Conservation (phyloP, 2,113 vertebrate genomes). For the Scolopax mira region DNA sequence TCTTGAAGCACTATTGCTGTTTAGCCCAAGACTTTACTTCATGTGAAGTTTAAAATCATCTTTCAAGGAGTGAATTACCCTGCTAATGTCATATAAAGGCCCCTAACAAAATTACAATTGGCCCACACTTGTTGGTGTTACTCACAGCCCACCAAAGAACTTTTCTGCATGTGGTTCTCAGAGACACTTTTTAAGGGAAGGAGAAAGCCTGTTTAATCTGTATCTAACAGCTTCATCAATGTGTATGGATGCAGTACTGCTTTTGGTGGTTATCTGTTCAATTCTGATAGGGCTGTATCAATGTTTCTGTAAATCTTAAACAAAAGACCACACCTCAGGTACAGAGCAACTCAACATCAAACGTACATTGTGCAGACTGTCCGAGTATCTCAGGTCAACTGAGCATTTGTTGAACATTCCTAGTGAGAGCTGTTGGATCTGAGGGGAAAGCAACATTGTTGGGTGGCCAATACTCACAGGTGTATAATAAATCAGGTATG, state of each 20-base stretch:
- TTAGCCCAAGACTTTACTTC: background rate
- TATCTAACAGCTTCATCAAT: background rate
- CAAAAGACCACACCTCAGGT: background rate
- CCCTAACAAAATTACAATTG: background rate
- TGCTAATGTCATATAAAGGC: background rate
- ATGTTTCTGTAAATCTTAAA: background rate
- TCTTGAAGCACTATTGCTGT: background rate
- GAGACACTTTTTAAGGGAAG: background rate
- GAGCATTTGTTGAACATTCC: background rate
- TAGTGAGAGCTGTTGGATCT: background rate
- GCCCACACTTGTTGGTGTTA: background rate
- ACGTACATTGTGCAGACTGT: background rate
- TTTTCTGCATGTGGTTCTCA: background rate
- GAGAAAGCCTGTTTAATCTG: background rate
- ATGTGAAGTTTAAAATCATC: background rate
- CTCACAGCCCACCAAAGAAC: background rate
- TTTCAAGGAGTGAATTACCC: background rate
- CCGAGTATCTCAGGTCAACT: accelerated
- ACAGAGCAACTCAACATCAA: background rate
- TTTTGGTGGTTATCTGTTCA: background rate
- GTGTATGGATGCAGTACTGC: background rate
- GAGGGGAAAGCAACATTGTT: too few species aligned
- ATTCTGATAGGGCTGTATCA: background rate
- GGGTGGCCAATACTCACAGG: background rate
- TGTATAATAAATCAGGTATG: background rate